Base-by-base conservation (phyloP, 1,140 invertebrate genomes). In the Eupristina koningsbergeri region DNA sequence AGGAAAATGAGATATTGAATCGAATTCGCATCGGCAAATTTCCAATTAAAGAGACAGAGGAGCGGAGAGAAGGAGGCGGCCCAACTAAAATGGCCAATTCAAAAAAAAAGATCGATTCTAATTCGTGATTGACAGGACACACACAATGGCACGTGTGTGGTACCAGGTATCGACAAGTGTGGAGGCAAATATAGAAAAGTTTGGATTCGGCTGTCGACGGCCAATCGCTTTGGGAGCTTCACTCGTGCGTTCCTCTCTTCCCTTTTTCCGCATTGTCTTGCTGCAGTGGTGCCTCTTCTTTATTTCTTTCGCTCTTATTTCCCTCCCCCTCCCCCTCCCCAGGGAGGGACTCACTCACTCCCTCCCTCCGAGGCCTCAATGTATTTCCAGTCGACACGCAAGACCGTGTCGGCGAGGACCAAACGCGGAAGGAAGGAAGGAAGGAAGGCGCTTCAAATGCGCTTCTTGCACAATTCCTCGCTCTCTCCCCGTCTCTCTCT, bases 221-320 rank as follows among this genome's bases (percentile, higher is more conserved):
- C 19, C 53, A 58, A 7, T 53, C 2, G 17, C 17, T 9, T 53
- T n/a, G n/a, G 19, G 3, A 53, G 2, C 29, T 31, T 50, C 31
- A 19, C 36, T 29, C 45, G n/a, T 75, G 73, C 47, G 15, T 53
- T 34, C 36, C 41, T 41, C 2, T 73, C 7, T 47, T 31, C 34
- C 19, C n/a, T 79, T 58, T 64, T 64, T 69, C 58, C 58, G 58
- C 63, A 58, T 79, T 64, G 26, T 61, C 29, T 63, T 67, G 67
- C 29, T 53, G 73, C 73, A 53, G 26, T 53, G 53, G n/a, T 45
- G 71, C 63, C 36, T 79, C n/a, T 34, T n/a, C n/a, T n/a, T n/a
- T n/a, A n/a, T n/a, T n/a, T n/a, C n/a, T 53, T 34, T 19, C 41
- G 22, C 2, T 73, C 7, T 47, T 31, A 19, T 9, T 17, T 79